Conservation (phyloP, 1,140 invertebrate species). For the Adoxophyes honmai region DNA sequence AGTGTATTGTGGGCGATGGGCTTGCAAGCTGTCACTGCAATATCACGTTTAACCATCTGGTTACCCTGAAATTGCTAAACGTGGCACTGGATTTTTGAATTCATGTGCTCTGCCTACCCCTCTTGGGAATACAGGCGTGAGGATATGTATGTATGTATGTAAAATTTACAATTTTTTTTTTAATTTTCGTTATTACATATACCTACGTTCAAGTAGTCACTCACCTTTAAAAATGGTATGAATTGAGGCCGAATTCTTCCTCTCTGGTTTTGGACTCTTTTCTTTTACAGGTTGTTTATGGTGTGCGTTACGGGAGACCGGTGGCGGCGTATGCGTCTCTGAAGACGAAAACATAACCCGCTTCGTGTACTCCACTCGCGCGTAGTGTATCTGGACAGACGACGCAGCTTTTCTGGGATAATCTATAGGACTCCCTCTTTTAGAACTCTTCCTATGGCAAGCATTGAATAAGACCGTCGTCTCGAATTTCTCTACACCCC, state of each 20-base stretch:
- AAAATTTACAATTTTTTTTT: neutral
- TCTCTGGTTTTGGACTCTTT: constrained; percentile 1
- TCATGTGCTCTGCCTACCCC: no score
- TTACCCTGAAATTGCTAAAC: no score
- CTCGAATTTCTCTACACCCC: neutral
- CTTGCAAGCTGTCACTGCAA: no score
- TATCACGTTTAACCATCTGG: no score
- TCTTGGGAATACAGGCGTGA: no score
- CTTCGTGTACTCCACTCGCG: constrained; percentile 28
- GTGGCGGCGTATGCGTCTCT: constrained; percentile 2
- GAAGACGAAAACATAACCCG: constrained; percentile 36
- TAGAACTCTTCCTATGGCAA: neutral
- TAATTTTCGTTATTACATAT: neutral
- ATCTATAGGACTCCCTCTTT: neutral
- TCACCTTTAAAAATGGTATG: constrained; percentile 55
- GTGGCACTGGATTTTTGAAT: no score
- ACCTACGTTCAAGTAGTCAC: no score
- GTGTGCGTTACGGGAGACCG: no score
- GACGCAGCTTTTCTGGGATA: constrained; percentile 29
- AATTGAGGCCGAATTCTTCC: constrained; percentile 25
- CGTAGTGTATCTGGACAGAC: constrained; percentile 38
- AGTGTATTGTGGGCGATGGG: no score
- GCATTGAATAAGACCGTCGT: neutral
- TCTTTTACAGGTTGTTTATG: constrained; percentile 15
- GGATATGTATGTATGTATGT: no score